A percentile compares a stretch with the other conserved stretches of the same genome.
phyloP scores from a whole-genome alignment of 2,113 vertebrate genomes.

The Cyanocitta stelleri region DNA sequence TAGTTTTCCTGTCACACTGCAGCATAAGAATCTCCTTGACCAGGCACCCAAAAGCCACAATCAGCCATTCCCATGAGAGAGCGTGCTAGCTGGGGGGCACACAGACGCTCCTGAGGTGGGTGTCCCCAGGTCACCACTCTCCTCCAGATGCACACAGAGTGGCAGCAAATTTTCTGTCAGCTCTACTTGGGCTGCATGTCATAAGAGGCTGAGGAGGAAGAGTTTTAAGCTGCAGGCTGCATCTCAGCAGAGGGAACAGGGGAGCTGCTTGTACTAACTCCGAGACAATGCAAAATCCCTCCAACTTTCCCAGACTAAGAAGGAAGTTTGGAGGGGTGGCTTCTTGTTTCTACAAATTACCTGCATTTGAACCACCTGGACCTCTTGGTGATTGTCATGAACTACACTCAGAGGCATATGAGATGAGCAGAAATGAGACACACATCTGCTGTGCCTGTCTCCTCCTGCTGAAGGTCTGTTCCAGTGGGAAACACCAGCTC shows the following conservation, averaged over 20 bases:
- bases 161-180: neutral
- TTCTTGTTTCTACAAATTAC: neutral
- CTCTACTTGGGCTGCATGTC: neutral
- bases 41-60: neutral
- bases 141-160: neutral
- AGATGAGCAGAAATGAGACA: neutral
- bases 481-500: neutral
- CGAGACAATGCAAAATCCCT: neutral
- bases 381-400: neutral
- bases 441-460: neutral
- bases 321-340: neutral
- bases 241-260: neutral
- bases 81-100: fast-evolving
- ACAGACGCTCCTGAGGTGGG: neutral
- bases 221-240: neutral
- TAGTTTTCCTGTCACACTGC: neutral
- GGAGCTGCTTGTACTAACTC: neutral
- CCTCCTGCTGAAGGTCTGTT: fast-evolving
- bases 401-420: neutral
- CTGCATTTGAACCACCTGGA: neutral
- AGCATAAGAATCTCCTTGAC: neutral
- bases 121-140: neutral
- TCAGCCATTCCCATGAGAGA: neutral
- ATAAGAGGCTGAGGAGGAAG: neutral
- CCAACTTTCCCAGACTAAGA: neutral